Conservation (phyloP, 2,888 invertebrate genomes). For the Parnassius apollo region DNA sequence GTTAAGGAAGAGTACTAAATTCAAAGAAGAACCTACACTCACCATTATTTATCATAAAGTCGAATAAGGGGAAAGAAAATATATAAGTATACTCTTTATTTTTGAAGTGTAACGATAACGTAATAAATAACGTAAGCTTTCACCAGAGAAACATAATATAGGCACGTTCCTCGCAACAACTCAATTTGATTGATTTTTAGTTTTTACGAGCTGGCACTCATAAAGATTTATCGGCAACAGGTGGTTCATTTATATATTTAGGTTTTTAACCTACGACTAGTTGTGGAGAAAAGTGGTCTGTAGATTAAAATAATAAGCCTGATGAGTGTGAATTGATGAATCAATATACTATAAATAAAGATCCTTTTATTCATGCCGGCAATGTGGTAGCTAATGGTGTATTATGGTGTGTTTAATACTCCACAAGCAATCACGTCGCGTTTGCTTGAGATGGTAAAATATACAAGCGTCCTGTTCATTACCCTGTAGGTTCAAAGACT, state of each 20-base stretch:
- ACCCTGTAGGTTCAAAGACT: no score
- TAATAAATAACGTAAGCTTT: neutral
- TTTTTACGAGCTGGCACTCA: conserved; percentile 36
- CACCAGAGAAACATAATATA: conserved; percentile 7
- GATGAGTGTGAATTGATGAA: no score
- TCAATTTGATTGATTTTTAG: conserved; percentile 41
- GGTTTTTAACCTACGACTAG: conserved; percentile 11
- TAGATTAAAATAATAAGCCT: no score
- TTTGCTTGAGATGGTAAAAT: neutral
- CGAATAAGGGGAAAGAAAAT: no score
- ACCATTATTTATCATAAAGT: no score
- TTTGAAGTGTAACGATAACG: no score
- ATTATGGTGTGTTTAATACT: neutral
- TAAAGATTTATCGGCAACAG: conserved; percentile 44
- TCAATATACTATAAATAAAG: no score
- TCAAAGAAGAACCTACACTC: no score
- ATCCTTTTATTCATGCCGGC: no score
- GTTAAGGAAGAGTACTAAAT: no score
- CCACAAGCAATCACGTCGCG: neutral
- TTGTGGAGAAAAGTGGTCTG: neutral
- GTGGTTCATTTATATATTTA: conserved; percentile 35
- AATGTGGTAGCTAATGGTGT: no score
- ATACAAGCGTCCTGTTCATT: neutral
- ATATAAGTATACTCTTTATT: no score
- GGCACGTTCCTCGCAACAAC: conserved; percentile 21